Evolutionary conservation across 1,140 invertebrate species (phyloP).

Genomic region (Drosophila mojavensis): DNA sequence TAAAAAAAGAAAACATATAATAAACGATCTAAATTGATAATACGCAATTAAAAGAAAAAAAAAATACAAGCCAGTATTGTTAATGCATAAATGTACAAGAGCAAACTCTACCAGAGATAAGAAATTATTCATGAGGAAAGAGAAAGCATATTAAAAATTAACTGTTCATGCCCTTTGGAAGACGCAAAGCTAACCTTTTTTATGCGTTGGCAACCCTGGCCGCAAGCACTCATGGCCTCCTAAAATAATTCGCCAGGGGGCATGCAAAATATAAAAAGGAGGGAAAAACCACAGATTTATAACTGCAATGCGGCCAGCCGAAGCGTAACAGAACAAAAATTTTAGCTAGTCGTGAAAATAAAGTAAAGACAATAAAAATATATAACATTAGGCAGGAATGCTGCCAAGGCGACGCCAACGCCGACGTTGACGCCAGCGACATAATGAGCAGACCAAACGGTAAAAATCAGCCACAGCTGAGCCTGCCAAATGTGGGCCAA

Average conservation of each 20-base stretch:
- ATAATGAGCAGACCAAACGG: slow-evolving; percentile 59
- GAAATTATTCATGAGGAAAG: slow-evolving; percentile 2
- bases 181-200: neutral
- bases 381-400: slow-evolving; percentile 67
- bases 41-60: neutral
- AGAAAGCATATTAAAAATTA: slow-evolving; percentile 4
- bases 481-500: slow-evolving; percentile 71
- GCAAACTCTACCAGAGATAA: neutral
- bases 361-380: slow-evolving; percentile 78
- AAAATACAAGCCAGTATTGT: neutral
- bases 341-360: slow-evolving; percentile 62
- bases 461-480: slow-evolving; percentile 52
- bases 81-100: neutral
- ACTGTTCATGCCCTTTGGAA: neutral
- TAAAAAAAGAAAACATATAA: neutral
- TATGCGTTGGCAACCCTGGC: slow-evolving; percentile 13
- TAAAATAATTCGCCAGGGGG: slow-evolving; percentile 66
- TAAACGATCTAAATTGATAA: neutral
- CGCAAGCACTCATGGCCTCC: slow-evolving; percentile 30
- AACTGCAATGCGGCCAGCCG: slow-evolving; percentile 76
- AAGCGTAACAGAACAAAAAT: slow-evolving; percentile 52
- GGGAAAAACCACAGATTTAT: slow-evolving; percentile 74
- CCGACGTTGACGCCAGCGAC: slow-evolving; percentile 26
- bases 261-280: slow-evolving; percentile 47
- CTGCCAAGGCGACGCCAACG: slow-evolving; percentile 55